Percentiles rank a stretch among this genome's conserved stretches.
These are phyloP conservation scores for Phrynocephalus guinanensis DNA, from an alignment of 2,797 vertebrate genomes.

Conservation along the genomic window DNA sequence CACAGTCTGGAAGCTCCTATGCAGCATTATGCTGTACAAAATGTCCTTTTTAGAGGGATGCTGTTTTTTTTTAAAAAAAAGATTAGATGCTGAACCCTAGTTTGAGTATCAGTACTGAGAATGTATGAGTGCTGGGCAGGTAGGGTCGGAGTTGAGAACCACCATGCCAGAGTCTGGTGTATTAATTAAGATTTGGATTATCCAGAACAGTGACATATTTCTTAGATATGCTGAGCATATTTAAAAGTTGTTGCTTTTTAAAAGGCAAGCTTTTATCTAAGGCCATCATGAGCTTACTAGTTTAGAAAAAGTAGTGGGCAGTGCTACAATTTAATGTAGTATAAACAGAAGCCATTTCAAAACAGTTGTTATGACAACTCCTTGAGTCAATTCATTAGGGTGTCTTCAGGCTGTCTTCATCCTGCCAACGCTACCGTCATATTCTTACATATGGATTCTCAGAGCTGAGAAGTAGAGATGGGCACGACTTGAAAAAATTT, in stretches of 20 bases:
- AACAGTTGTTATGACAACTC: slow-evolving; percentile 46
- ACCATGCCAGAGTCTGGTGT: not conserved
- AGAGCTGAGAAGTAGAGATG: not conserved
- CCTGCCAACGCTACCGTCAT: no score
- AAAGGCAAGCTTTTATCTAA: slow-evolving; percentile 14
- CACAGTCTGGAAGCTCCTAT: not conserved
- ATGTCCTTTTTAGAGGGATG: not conserved
- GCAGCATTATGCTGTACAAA: not conserved
- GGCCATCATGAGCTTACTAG: not conserved
- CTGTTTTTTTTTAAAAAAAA: not conserved
- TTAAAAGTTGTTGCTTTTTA: slow-evolving; percentile 16
- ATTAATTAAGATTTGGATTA: slow-evolving; percentile 43
- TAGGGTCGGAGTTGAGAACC: not conserved
- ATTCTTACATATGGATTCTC: not conserved
- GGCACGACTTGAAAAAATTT: no score
- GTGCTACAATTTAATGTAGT: slow-evolving; percentile 10
- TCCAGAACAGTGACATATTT: slow-evolving; percentile 29
- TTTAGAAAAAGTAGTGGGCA: slow-evolving; percentile 9
- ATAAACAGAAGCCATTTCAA: not conserved
- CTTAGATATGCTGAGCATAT: slow-evolving; percentile 16
- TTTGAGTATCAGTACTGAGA: not conserved
- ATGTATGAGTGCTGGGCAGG: not conserved
- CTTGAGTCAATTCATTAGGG: not conserved
- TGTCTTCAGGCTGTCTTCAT: not conserved
- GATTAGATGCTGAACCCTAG: not conserved